These are phyloP conservation scores for Coreius guichenoti DNA, from an alignment of 2,797 vertebrate genomes.

Conservation along the genomic window DNA sequence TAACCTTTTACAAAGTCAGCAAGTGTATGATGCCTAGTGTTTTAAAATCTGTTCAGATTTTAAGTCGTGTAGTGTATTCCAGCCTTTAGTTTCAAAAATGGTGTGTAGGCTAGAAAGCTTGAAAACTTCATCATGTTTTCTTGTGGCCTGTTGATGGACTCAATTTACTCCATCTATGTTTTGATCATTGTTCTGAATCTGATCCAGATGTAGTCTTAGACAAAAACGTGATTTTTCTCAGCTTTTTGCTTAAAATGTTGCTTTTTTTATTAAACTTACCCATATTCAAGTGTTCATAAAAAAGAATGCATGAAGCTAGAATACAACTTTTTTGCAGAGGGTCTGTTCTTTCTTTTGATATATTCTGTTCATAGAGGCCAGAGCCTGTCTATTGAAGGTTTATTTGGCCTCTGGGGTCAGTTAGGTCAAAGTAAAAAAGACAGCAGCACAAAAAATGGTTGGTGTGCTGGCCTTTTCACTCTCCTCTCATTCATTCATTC, in stretches of 20 bases:
- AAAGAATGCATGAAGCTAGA: too few species aligned
- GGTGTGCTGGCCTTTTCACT: neutral
- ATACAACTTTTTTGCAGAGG: too few species aligned
- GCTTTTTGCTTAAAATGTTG: too few species aligned
- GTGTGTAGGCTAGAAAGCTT: neutral
- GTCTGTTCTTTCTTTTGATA: too few species aligned
- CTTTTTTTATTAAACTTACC: too few species aligned
- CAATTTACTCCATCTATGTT: too few species aligned
- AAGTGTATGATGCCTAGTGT: neutral
- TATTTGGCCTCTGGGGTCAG: slow-evolving; percentile 21
- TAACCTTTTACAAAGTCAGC: neutral
- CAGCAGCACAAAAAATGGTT: slow-evolving; percentile 3
- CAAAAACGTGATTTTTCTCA: too few species aligned
- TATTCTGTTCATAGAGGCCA: slow-evolving; percentile 21
- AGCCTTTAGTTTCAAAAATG: neutral
- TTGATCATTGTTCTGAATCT: too few species aligned
- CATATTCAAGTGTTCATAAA: too few species aligned
- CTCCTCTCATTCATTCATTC: slow-evolving; percentile 16
- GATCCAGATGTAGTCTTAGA: too few species aligned
- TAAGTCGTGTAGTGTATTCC: neutral
- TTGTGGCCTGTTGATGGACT: too few species aligned
- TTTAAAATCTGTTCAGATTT: neutral
- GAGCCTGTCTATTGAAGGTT: neutral
- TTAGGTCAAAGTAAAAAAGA: slow-evolving; percentile 19
- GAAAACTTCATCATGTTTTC: too few species aligned